Base-by-base conservation (phyloP, 2,797 vertebrate genomes). In the Enteromius anoplus region DNA sequence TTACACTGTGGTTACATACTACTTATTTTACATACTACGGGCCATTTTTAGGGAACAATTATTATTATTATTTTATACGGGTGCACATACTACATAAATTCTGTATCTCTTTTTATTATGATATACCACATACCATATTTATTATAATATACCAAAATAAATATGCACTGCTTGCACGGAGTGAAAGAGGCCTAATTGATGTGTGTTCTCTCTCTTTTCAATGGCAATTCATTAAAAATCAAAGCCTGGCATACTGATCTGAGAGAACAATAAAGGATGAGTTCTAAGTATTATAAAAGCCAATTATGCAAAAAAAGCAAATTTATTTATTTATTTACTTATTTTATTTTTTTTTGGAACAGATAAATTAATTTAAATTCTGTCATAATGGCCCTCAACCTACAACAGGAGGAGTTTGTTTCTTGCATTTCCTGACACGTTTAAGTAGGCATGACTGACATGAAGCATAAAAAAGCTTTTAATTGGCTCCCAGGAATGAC, bases 401-500 rank as follows among this genome's bases (percentile, higher is more conserved):
- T 26, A 40, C n/a, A 81, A 42, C 58, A 53, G 34, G 26, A 11
- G 29, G 34, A n/a, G 49, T 12, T 1, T 29, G 62, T 53, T 40
- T 65, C 47, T 64, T 66, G 47, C 32, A 55, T 76, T 82, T 68
- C 49, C 34, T 32, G 64, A 71, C 34, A 55, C 1, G 1, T 78
- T 72, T 34, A 72, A 81, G 32, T 47, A 81, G 51, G 17, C 19
- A 14, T 78, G 51, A 76, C 80, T 77, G n/a, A 83, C 40, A 77
- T 9, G 10, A 66, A 21, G 70, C 66, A 69, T 26, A n/a, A 47
- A 23, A 60, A 77, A 83, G n/a, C 42, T 8, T 49, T 42, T 42
- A 84, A 85, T 68, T 71, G 45, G 26, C 80, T 79, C 49, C 53
- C 21, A 40, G 70, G n/a, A 75, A 71, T 53, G 71, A 62, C 29